Evolutionary conservation across 2,113 vertebrate species (phyloP).

Genomic region (Hypanus sabinus): DNA sequence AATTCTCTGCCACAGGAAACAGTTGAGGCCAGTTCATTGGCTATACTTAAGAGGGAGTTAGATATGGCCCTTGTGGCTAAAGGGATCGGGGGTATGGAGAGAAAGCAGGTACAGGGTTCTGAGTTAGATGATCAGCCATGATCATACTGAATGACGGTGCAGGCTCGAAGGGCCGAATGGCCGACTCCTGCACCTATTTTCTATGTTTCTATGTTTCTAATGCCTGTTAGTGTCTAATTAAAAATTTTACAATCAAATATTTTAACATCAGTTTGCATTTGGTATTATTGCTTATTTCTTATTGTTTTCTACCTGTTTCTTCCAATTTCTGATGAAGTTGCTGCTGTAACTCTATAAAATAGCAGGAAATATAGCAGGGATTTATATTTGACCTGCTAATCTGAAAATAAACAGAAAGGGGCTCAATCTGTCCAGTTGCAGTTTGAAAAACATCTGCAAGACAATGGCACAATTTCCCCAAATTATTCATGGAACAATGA

Average conservation of each 20-base stretch:
- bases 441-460: background rate
- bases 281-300: background rate
- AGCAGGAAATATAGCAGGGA: background rate
- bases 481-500: constrained; percentile 22
- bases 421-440: background rate
- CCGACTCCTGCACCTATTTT: too few relatives aligned
- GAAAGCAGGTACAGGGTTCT: too few relatives aligned
- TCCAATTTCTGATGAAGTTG: background rate
- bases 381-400: background rate
- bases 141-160: too few relatives aligned
- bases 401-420: constrained; percentile 3
- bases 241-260: too few relatives aligned
- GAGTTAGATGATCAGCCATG: too few relatives aligned
- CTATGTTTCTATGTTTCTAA: too few relatives aligned
- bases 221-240: background rate
- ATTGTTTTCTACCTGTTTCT: background rate
- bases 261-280: background rate
- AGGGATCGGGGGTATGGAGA: too few relatives aligned
- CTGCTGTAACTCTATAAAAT: background rate
- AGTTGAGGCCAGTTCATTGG: too few relatives aligned
- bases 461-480: constrained; percentile 13
- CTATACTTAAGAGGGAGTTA: too few relatives aligned
- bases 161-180: too few relatives aligned
- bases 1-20: too few relatives aligned
- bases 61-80: too few relatives aligned